phyloP scores from a whole-genome alignment of 2,888 invertebrate genomes.

The Dasypolia templi region DNA sequence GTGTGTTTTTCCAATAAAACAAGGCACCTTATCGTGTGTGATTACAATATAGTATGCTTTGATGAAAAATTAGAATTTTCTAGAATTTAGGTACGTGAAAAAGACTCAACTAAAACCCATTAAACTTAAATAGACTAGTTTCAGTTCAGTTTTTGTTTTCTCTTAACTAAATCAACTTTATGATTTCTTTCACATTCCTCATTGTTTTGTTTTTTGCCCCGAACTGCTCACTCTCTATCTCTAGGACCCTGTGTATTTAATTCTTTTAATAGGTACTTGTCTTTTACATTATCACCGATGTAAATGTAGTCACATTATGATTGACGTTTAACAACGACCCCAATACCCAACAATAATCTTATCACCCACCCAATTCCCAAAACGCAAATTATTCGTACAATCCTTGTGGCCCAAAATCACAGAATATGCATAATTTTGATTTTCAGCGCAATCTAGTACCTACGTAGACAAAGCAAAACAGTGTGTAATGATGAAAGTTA shows the following conservation, averaged over 20 bases:
- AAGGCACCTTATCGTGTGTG: neutral
- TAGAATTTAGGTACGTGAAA: no score
- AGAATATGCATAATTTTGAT: constrained; percentile 65
- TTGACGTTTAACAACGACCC: constrained; percentile 19
- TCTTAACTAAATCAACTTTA: neutral
- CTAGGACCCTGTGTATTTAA: no score
- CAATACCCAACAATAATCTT: constrained; percentile 37
- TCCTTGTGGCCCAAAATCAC: constrained; percentile 56
- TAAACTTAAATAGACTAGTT: neutral
- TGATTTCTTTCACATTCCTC: neutral
- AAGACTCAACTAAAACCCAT: no score
- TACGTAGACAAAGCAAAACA: constrained; percentile 62
- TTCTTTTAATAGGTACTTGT: no score
- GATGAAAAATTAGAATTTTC: neutral
- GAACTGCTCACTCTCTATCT: neutral
- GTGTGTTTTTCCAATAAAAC: neutral
- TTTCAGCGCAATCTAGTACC: constrained; percentile 62
- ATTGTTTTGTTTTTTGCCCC: no score
- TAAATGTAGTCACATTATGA: constrained; percentile 10
- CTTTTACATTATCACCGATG: neutral
- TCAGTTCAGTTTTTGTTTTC: neutral
- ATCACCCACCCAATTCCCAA: constrained; percentile 40
- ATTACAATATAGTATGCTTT: neutral
- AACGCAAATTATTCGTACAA: constrained; percentile 56
- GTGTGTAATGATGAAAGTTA: constrained; percentile 68